Conservation (phyloP, 2,888 invertebrate genomes). For the Steromphala cineraria region DNA sequence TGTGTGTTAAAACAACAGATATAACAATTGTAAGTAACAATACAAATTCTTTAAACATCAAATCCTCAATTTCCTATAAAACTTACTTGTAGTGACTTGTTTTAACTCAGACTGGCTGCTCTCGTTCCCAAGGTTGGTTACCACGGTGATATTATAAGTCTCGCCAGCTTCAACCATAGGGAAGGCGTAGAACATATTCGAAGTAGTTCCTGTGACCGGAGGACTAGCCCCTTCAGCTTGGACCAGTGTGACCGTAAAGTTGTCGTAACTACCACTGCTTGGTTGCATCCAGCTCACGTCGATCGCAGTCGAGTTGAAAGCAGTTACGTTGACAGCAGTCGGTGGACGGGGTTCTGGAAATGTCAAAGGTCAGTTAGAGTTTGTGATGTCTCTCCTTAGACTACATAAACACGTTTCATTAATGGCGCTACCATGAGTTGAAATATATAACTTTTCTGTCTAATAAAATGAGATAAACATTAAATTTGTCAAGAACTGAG, state of each 20-base stretch:
- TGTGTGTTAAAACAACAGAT: not conserved
- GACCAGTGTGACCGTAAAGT: slow-evolving; percentile 48
- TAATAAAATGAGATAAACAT: no score
- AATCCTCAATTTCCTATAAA: not conserved
- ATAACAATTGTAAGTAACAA: not conserved
- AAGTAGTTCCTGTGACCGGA: not conserved
- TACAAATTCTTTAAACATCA: not conserved
- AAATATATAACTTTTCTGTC: no score
- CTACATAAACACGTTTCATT: no score
- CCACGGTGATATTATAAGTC: slow-evolving; percentile 45
- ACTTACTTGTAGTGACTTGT: slow-evolving; percentile 46
- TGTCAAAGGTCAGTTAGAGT: no score
- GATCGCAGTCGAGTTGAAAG: slow-evolving; percentile 42
- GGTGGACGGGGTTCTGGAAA: slow-evolving; percentile 50
- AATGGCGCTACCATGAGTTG: no score
- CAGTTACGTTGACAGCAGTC: slow-evolving; percentile 33
- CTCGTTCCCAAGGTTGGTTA: slow-evolving; percentile 37
- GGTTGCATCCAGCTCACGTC: slow-evolving; percentile 51
- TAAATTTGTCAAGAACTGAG: no score
- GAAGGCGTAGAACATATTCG: slow-evolving; percentile 13
- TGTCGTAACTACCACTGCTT: slow-evolving; percentile 44
- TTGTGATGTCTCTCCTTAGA: no score
- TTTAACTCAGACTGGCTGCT: slow-evolving; percentile 28
- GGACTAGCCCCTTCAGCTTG: slow-evolving; percentile 31
- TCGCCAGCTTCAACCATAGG: slow-evolving; percentile 32